Evolutionary conservation across 2,113 vertebrate genomes (phyloP), one percentile per base, ranked within the genome.

Genomic region (Myiagra hebetior): DNA sequence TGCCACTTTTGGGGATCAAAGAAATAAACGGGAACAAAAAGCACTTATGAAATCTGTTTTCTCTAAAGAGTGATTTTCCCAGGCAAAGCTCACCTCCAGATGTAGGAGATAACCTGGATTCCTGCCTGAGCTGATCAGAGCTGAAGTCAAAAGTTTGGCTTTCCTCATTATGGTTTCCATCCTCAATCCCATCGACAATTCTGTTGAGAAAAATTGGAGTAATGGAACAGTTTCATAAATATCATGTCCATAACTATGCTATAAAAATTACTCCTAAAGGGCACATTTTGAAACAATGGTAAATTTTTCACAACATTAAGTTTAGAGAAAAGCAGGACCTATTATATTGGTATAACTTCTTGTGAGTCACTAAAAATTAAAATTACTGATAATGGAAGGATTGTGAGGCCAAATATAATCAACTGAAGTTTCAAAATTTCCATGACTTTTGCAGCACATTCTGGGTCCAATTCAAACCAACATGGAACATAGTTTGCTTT

Each of bases 101-200:
- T 37, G 97, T 96, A 89, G 98, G 97, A 84, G 97, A 97, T 89
- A 95, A 86, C 79, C 96, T 97, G 63, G 97, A 88, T 88, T 98
- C 98, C 16, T 97, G 95, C n/a, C 92, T 97, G 37, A 97, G 62
- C 79, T 97, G 97, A 81, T 98, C 98, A 87, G 97, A 98, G 68
- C 95, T 96, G 89, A 98, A 98, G 75, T 98, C 98, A 91, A 98
- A 98, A 33, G 95, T 96, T 93, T 98, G 98, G 56, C 92, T 98
- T 95, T 97, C 98, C 84, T 98, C 98, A 37, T 96, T 97, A 49
- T 91, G 96, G 59, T 96, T 98, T 73, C 97, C 94, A 74, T 98
- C 98, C 97, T 98, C 98, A 94, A 97, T 98, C 42, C 98, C 98
- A 96, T 98, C 98, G 11, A 98, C 98, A 95, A 98, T 96, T 96